phyloP scores from a whole-genome alignment of 2,888 invertebrate genomes.

The Ormyrus pomaceus region DNA sequence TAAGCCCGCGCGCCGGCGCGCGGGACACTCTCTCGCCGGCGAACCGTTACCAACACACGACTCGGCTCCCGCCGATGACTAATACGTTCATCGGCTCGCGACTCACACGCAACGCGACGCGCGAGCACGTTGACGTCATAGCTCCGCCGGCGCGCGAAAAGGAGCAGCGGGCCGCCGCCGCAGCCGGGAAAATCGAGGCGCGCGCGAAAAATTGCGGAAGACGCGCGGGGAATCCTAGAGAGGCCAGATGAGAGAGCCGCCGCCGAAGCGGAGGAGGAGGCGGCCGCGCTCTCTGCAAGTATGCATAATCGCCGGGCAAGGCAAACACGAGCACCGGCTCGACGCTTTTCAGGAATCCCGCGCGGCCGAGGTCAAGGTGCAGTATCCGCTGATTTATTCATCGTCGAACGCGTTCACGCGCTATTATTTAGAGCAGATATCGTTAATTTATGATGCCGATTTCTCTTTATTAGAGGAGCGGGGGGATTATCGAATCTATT shows the following conservation, averaged over 20 bases:
- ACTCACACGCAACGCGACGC: constrained; percentile 64
- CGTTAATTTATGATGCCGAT: too few species aligned
- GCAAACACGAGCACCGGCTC: too few species aligned
- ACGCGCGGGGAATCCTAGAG: constrained; percentile 55
- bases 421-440: too few species aligned
- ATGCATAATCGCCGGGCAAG: not conserved
- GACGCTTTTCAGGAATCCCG: too few species aligned
- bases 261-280: too few species aligned
- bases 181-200: constrained; percentile 38
- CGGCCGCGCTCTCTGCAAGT: constrained; percentile 53
- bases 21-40: constrained; percentile 4
- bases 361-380: too few species aligned
- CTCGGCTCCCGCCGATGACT: constrained; percentile 64
- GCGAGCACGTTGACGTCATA: not conserved
- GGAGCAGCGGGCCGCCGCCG: not conserved
- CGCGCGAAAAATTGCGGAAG: constrained; percentile 57
- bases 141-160: not conserved
- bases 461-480: too few species aligned
- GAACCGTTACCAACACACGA: constrained; percentile 65
- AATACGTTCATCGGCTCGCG: constrained; percentile 70
- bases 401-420: too few species aligned
- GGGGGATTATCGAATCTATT: too few species aligned
- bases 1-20: constrained; percentile 6
- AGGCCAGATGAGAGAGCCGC: not conserved
- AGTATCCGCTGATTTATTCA: too few species aligned